Base-by-base conservation (phyloP, 2,113 vertebrate genomes). In the Gorsachius goisagi region DNA sequence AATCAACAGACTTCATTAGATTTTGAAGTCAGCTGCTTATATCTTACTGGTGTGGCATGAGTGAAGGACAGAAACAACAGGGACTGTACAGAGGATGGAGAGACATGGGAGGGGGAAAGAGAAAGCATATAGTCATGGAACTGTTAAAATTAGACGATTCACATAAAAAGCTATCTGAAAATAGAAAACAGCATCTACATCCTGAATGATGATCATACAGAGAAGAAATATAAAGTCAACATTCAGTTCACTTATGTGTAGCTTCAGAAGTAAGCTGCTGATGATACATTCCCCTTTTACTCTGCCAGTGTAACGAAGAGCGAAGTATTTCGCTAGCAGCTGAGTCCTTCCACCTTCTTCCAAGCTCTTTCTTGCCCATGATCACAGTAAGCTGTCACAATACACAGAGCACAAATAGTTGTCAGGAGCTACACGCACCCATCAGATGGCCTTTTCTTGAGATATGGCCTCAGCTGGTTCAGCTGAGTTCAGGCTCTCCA, bases 1-100 rank as follows among this genome's bases (percentile, higher is more conserved):
- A 32, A 45, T 45, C 62, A 72, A 35, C 7, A 85, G 30, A 44
- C 10, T 44, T 15, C 21, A 44, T 44, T 37, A 50, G 69, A 80
- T 49, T 71, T 76, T 76, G 45, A 81, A 45, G 41, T n/a, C 69
- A 76, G 59, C 56, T 76, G 28, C 52, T 49, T 66, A 21, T 11
- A 41, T 8, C 35, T 77, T 68, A 35, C 45, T 55, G 44, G 37
- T 17, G 13, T 17, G 22, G n/a, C 56, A 23, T 23, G 33, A 71
- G n/a, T 30, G 26, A 80, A 53, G 22, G 6, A 58, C 21, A 26
- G 30, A 20, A 59, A 45, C 32, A 35, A 35, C 2, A 52, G 0
- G 0, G 21, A 45, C 24, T 39, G 13, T 28, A 37, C 22, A 64
- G 44, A 66, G 44, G 74, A 49, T 0, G 0, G 49, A 35, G 30